A percentile compares a stretch with the other conserved stretches of the same genome.
Evolutionary conservation across 2,888 invertebrate species (phyloP).

Genomic region (Plusia festucae): DNA sequence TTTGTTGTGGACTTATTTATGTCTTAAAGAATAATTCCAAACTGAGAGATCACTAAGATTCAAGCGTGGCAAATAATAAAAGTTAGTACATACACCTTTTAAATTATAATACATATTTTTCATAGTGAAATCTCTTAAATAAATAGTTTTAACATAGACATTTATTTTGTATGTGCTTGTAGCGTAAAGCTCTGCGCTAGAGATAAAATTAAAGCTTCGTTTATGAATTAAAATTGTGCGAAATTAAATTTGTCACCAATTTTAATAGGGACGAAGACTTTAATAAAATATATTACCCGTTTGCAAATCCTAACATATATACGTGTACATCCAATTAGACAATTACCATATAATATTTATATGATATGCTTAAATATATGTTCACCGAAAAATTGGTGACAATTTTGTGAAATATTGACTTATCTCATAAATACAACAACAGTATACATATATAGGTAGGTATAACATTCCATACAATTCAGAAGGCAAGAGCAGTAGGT

Average conservation of each 20-base stretch:
- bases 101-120: too few relatives aligned
- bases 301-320: neutral
- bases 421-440: slow-evolving; percentile 43
- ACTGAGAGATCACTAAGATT: too few relatives aligned
- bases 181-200: slow-evolving; percentile 18
- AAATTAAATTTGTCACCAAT: slow-evolving; percentile 50
- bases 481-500: slow-evolving; percentile 62
- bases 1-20: too few relatives aligned
- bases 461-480: slow-evolving; percentile 51
- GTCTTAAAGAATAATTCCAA: too few relatives aligned
- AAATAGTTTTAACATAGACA: neutral
- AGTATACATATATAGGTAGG: slow-evolving; percentile 40
- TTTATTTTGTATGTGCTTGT: neutral
- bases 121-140: slow-evolving; percentile 10
- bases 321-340: neutral
- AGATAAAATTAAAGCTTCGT: slow-evolving; percentile 48
- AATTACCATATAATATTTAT: slow-evolving; percentile 1
- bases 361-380: slow-evolving; percentile 11
- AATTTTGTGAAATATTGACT: slow-evolving; percentile 25
- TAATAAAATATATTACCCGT: slow-evolving; percentile 1
- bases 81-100: too few relatives aligned
- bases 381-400: slow-evolving; percentile 41
- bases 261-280: slow-evolving; percentile 16
- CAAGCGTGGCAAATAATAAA: too few relatives aligned
- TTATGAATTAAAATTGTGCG: slow-evolving; percentile 42